A percentile compares a stretch with the other conserved stretches of the same genome.
Evolutionary conservation across 2,888 invertebrate genomes (phyloP).

Genomic region (Galerucella calmariensis): DNA sequence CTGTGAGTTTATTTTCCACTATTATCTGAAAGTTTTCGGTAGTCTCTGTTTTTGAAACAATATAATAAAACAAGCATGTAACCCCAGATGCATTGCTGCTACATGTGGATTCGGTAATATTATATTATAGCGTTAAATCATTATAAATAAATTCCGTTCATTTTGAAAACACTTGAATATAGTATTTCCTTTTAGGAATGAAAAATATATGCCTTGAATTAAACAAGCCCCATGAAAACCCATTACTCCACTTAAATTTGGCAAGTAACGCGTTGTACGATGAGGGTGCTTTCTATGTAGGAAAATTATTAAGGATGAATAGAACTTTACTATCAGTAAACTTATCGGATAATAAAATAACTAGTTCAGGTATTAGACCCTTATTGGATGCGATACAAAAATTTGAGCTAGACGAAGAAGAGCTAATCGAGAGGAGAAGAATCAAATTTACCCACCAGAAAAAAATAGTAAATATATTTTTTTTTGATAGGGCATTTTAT

Average conservation of each 20-base stretch:
- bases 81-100: too few relatives aligned
- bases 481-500: too few relatives aligned
- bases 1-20: too few relatives aligned
- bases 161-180: too few relatives aligned
- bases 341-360: constrained; percentile 57
- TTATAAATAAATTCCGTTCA: too few relatives aligned
- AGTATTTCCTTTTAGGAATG: constrained; percentile 10
- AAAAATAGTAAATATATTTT: constrained; percentile 33
- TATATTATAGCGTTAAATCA: too few relatives aligned
- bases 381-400: constrained; percentile 51
- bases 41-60: too few relatives aligned
- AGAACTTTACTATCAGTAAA: constrained; percentile 54
- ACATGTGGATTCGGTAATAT: too few relatives aligned
- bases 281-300: constrained; percentile 55
- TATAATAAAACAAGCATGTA: too few relatives aligned
- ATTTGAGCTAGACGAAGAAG: constrained; percentile 57
- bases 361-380: constrained; percentile 49
- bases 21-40: too few relatives aligned
- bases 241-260: constrained; percentile 59
- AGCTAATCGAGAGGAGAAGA: constrained; percentile 54
- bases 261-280: constrained; percentile 61
- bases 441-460: constrained; percentile 38
- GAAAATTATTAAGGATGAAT: constrained; percentile 58
- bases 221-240: constrained; percentile 21
- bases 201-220: constrained; percentile 12